These are phyloP conservation scores for Biston stratarius DNA, from an alignment of 2,888 invertebrate species.

Conservation along the genomic window DNA sequence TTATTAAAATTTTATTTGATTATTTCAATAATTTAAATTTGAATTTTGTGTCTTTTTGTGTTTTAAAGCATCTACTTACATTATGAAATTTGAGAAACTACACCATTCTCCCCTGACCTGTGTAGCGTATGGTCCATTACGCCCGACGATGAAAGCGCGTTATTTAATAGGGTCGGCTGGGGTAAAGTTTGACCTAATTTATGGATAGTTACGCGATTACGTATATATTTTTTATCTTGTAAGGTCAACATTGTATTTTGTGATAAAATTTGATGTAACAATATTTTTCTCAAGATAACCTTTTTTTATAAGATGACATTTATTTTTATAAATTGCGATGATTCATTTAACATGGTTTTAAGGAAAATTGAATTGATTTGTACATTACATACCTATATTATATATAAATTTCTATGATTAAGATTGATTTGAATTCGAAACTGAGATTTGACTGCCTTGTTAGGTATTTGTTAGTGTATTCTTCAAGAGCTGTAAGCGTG, in stretches of 20 bases:
- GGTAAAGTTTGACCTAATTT: slow-evolving; percentile 20
- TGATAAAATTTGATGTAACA: neutral
- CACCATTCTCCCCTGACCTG: slow-evolving; percentile 8
- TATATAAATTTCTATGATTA: too few relatives aligned
- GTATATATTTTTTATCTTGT: neutral
- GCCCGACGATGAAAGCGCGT: slow-evolving; percentile 9
- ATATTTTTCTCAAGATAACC: neutral
- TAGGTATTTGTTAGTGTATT: too few relatives aligned
- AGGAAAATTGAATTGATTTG: too few relatives aligned
- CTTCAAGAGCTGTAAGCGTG: too few relatives aligned
- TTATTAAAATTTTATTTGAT: too few relatives aligned
- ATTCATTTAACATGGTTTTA: too few relatives aligned
- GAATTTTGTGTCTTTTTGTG: neutral
- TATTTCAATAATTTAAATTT: too few relatives aligned
- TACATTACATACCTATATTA: too few relatives aligned
- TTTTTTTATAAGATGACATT: too few relatives aligned
- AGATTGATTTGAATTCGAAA: too few relatives aligned
- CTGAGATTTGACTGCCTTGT: too few relatives aligned
- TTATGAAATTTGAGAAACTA: slow-evolving; percentile 4
- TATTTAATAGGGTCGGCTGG: slow-evolving; percentile 18
- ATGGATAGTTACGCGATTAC: slow-evolving; percentile 17
- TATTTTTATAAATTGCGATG: too few relatives aligned
- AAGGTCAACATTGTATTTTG: neutral
- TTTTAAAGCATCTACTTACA: neutral
- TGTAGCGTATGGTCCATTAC: slow-evolving; percentile 18